Conservation (phyloP, 2,797 vertebrate genomes). For the Merluccius polli region DNA sequence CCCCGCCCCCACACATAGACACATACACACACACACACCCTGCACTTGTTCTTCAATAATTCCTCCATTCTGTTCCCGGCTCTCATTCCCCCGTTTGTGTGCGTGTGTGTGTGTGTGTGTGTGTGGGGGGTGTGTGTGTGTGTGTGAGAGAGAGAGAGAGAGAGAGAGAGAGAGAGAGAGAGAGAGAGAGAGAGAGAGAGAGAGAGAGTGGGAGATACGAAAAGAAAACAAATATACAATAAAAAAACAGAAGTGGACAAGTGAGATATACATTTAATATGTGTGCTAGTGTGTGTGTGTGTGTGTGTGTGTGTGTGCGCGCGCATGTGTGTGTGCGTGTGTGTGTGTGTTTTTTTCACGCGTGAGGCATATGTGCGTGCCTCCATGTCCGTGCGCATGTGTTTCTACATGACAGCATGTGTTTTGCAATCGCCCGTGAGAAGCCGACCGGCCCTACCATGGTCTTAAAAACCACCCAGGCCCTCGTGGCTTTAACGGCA, state of each 20-base stretch:
- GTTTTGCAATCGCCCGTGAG: too few relatives aligned
- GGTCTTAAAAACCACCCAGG: too few relatives aligned
- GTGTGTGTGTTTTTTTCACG: slow-evolving; percentile 33
- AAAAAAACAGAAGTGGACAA: not conserved
- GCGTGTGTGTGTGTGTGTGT: slow-evolving; percentile 10
- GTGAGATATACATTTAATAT: not conserved
- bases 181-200: not conserved
- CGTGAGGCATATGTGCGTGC: too few relatives aligned
- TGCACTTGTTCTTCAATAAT: slow-evolving; percentile 48
- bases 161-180: not conserved
- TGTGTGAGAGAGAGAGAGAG: not conserved
- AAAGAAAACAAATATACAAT: not conserved
- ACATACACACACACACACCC: slow-evolving; percentile 19
- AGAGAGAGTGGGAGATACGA: not conserved
- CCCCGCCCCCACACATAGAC: not conserved
- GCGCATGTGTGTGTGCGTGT: slow-evolving; percentile 12
- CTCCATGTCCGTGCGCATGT: slow-evolving; percentile 13
- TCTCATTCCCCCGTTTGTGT: not conserved
- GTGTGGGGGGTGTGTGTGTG: not conserved
- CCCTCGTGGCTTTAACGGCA: slow-evolving; percentile 48
- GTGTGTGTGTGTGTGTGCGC: slow-evolving; percentile 6
- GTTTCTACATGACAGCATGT: slow-evolving; percentile 4
- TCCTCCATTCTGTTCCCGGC: slow-evolving; percentile 27
- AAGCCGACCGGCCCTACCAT: too few relatives aligned
- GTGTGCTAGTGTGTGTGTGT: not conserved